phyloP scores from a whole-genome alignment of 2,888 invertebrate species.

The Cinara cedri region DNA sequence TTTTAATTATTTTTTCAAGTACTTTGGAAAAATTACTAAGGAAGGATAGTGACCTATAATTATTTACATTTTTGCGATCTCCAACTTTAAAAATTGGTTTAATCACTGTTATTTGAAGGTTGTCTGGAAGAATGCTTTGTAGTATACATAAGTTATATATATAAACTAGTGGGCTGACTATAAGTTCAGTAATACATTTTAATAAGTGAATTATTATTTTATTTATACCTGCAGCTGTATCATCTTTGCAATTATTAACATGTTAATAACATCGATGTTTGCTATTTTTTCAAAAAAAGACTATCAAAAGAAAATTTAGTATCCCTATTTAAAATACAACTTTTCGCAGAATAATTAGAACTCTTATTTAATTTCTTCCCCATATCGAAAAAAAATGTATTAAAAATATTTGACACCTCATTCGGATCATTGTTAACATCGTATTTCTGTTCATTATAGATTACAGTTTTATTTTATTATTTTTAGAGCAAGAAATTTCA shows the following conservation, averaged over 20 bases:
- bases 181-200: no score
- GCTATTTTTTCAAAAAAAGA: background rate
- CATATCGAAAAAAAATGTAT: conserved; percentile 6
- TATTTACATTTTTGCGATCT: conserved; percentile 10
- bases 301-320: background rate
- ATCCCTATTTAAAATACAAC: background rate
- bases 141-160: no score
- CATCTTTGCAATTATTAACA: background rate
- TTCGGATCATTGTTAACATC: background rate
- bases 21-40: no score
- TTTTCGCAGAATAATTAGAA: background rate
- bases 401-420: conserved; percentile 21
- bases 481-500: conserved; percentile 6
- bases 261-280: background rate
- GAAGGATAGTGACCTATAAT: no score
- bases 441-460: background rate
- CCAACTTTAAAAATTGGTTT: background rate
- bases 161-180: background rate
- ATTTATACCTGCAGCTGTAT: background rate
- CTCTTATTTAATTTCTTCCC: conserved; percentile 7
- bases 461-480: conserved; percentile 8
- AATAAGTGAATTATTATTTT: background rate
- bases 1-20: background rate
- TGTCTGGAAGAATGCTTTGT: background rate
- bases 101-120: no score